These are phyloP conservation scores for Papilio helenus DNA, from an alignment of 1,140 invertebrate species.

Conservation along the genomic window DNA sequence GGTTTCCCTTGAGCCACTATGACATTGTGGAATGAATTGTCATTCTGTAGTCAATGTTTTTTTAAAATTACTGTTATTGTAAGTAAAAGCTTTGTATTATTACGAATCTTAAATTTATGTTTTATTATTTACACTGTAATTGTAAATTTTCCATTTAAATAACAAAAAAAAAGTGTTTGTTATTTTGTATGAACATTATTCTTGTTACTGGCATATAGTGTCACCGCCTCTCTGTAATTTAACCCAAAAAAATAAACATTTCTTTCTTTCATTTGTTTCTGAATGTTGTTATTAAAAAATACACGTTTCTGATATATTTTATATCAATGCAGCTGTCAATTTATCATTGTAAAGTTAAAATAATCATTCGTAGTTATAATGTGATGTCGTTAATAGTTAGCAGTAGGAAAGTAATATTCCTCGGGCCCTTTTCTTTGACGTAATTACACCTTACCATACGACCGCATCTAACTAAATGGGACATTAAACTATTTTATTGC, in stretches of 20 bases:
- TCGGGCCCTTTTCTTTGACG: constrained; percentile 56
- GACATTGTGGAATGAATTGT: neutral
- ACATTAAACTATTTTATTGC: constrained; percentile 81
- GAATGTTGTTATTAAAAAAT: too few species aligned
- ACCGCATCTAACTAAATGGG: constrained; percentile 79
- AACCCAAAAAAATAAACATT: too few species aligned
- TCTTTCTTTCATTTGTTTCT: too few species aligned
- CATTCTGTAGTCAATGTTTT: neutral
- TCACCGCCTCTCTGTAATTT: too few species aligned
- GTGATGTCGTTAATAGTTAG: constrained; percentile 34
- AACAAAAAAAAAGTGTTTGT: too few species aligned
- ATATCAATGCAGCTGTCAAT: constrained; percentile 7
- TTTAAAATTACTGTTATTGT: neutral
- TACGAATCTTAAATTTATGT: neutral
- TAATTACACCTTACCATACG: constrained; percentile 70
- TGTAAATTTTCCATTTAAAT: too few species aligned
- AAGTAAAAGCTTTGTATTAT: neutral
- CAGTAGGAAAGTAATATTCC: neutral
- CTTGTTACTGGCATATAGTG: too few species aligned
- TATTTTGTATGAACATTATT: too few species aligned
- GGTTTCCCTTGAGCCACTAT: constrained; percentile 23
- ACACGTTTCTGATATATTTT: neutral
- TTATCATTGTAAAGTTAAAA: neutral
- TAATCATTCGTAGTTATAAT: neutral
- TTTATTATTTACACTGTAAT: too few species aligned